These are phyloP conservation scores for pig (Sus scrofa) DNA, from an alignment of 2,113 vertebrate species.

Conservation along the genomic window DNA sequence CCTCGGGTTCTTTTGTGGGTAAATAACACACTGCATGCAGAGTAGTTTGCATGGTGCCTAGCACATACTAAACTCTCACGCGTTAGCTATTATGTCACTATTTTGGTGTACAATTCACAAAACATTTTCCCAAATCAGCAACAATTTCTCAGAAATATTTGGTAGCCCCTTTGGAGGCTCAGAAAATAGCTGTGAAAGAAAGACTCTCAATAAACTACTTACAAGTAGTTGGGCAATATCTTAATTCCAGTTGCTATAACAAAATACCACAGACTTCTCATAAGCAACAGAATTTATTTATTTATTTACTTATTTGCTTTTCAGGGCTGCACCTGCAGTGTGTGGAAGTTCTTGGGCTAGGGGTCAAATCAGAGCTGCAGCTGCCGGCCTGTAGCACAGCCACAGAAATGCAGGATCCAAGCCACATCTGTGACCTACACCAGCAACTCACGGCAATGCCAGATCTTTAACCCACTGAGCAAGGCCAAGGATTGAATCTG, in stretches of 20 bases:
- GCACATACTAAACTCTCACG: not conserved
- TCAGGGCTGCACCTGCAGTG: no score
- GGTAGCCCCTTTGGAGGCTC: not conserved
- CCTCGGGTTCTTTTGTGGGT: not conserved
- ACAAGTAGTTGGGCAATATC: not conserved
- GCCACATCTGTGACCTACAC: no score
- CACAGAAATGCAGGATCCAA: no score
- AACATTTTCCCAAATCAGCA: slow-evolving; percentile 32
- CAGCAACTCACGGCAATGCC: no score
- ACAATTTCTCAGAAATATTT: slow-evolving; percentile 15
- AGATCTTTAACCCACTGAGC: no score
- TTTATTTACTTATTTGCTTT: no score
- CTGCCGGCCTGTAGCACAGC: no score
- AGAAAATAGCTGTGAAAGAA: not conserved
- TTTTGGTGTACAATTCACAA: slow-evolving; percentile 20
- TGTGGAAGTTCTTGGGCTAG: no score
- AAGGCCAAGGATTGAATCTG: no score
- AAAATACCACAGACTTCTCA: not conserved
- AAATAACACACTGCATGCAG: not conserved
- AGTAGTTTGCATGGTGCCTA: not conserved
- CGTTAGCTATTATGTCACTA: not conserved
- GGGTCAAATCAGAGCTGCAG: no score
- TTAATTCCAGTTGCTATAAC: not conserved
- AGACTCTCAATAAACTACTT: not conserved
- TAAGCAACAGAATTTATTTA: not conserved